phyloP scores from a whole-genome alignment of 2,113 vertebrate species.

The Megaptera novaeangliae region DNA sequence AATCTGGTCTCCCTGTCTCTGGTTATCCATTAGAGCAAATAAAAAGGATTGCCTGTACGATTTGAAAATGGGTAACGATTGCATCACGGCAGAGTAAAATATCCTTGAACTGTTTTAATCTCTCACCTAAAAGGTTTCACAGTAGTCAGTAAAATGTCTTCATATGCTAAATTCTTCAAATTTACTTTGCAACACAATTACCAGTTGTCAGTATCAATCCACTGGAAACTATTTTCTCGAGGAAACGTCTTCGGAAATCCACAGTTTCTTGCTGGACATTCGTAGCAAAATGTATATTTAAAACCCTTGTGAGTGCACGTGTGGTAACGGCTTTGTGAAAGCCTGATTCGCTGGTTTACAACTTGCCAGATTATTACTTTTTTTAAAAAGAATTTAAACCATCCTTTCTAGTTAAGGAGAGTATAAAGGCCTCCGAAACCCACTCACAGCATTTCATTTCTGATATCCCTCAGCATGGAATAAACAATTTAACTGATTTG shows the following conservation, averaged over 20 bases:
- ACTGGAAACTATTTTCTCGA: neutral
- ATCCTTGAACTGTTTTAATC: neutral
- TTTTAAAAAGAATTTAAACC: neutral
- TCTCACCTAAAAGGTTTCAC: neutral
- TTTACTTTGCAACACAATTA: neutral
- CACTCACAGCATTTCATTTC: neutral
- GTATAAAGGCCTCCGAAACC: neutral
- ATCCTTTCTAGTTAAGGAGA: neutral
- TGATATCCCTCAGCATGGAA: neutral
- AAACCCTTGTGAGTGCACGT: neutral
- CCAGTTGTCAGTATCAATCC: neutral
- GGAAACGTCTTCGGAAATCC: neutral
- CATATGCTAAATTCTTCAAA: neutral
- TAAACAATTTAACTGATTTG: neutral
- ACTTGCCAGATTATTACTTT: neutral
- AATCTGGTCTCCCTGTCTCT: neutral
- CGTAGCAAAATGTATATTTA: neutral
- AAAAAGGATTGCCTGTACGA: neutral
- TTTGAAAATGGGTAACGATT: neutral
- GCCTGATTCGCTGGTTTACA: conserved; percentile 10
- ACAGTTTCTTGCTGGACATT: neutral
- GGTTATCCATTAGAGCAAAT: neutral
- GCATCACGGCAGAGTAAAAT: neutral
- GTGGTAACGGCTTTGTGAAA: neutral
- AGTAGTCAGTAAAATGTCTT: neutral